These are phyloP conservation scores for Toxotes lorentzi DNA, from an alignment of 2,797 vertebrate genomes.

Conservation along the genomic window DNA sequence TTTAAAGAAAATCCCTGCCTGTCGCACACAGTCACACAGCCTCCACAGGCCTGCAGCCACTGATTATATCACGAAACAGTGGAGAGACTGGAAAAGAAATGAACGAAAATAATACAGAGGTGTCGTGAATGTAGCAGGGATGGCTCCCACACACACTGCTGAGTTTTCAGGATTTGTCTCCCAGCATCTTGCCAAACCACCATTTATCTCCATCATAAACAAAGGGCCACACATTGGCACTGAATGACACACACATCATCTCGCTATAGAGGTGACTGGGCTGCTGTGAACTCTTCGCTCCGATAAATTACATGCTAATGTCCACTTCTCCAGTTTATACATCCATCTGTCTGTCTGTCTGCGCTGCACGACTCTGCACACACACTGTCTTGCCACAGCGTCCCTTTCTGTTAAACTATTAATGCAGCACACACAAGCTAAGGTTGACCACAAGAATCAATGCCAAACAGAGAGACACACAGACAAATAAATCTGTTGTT, in stretches of 20 bases:
- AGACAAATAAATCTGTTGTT: background rate
- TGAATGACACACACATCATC: slow-evolving; percentile 45
- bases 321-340: slow-evolving; percentile 31
- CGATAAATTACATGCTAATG: slow-evolving; percentile 35
- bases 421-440: slow-evolving; percentile 7
- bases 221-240: slow-evolving; percentile 66
- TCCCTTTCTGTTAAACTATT: slow-evolving; percentile 12
- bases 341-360: slow-evolving; percentile 31
- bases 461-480: background rate
- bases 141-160: slow-evolving; percentile 54
- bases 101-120: slow-evolving; percentile 57
- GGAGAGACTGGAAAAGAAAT: slow-evolving; percentile 18
- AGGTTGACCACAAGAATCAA: slow-evolving; percentile 5
- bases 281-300: slow-evolving; percentile 52
- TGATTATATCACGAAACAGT: slow-evolving; percentile 29
- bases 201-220: slow-evolving; percentile 61
- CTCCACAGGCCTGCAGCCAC: slow-evolving; percentile 16
- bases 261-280: slow-evolving; percentile 47
- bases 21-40: slow-evolving; percentile 32
- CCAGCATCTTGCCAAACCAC: slow-evolving; percentile 51
- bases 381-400: background rate
- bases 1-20: slow-evolving; percentile 35
- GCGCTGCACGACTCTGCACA: background rate
- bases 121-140: slow-evolving; percentile 40
- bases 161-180: slow-evolving; percentile 45